Percentiles rank a stretch among this genome's conserved stretches.
These are phyloP conservation scores for Trididemnum clinides DNA, from an alignment of 23 tunicate genomes.

Conservation along the genomic window DNA sequence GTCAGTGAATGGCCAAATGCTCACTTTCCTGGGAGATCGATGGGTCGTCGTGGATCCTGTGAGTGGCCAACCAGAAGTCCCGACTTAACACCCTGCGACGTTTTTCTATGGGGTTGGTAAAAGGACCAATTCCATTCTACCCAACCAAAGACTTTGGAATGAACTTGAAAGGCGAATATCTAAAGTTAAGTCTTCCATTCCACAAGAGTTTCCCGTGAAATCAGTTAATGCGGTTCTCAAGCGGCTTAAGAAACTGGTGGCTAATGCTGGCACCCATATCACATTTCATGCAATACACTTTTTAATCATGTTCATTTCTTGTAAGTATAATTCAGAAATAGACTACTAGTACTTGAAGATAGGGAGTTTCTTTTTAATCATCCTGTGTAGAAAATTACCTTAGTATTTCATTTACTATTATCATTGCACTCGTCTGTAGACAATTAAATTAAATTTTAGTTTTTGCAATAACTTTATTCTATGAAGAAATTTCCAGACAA, in stretches of 20 bases:
- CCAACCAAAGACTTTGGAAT: slow-evolving; percentile 12
- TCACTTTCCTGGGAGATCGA: slow-evolving; percentile 16
- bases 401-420: no score
- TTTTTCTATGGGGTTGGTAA: slow-evolving; percentile 20
- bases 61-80: slow-evolving; percentile 18
- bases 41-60: slow-evolving; percentile 16
- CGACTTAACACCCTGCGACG: slow-evolving; percentile 22
- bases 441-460: no score
- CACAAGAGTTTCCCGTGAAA: slow-evolving; percentile 26
- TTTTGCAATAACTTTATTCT: no score
- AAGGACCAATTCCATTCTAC: slow-evolving; percentile 3
- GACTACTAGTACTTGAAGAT: slow-evolving; percentile 1
- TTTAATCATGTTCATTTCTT: neutral
- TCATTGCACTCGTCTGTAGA: no score
- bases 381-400: no score
- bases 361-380: slow-evolving; percentile 36
- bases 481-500: no score
- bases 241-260: slow-evolving; percentile 33
- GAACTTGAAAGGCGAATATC: slow-evolving; percentile 15
- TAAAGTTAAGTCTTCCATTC: slow-evolving; percentile 14
- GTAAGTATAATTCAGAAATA: slow-evolving; percentile 13
- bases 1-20: slow-evolving; percentile 30
- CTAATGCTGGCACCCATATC: neutral
- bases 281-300: slow-evolving; percentile 1
- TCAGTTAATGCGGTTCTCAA: slow-evolving; percentile 19